These are phyloP conservation scores for Cephalopachus bancanus DNA, from an alignment of 2,797 vertebrate genomes.

Conservation along the genomic window DNA sequence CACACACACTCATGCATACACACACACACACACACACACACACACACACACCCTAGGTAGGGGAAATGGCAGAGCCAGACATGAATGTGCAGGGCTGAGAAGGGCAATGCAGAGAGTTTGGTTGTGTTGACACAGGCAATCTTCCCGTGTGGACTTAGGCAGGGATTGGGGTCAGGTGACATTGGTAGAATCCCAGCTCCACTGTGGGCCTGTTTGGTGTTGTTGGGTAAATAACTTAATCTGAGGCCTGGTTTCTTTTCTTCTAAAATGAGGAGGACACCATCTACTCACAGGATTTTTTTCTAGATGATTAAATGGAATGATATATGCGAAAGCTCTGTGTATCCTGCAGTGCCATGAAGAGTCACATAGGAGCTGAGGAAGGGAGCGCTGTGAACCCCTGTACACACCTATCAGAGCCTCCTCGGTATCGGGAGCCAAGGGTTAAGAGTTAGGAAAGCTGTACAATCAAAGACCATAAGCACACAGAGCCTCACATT, in stretches of 20 bases:
- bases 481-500: rapidly evolving
- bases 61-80: not conserved
- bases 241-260: constrained; percentile 53
- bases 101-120: constrained; percentile 38
- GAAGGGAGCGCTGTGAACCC: not conserved
- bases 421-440: not conserved
- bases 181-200: not conserved
- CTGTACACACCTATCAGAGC: not conserved
- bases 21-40: not conserved
- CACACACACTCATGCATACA: not conserved
- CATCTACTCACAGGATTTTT: not conserved
- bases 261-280: constrained; percentile 58
- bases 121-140: rapidly evolving
- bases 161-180: not conserved
- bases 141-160: rapidly evolving
- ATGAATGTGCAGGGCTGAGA: not conserved
- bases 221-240: constrained; percentile 46
- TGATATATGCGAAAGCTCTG: not conserved
- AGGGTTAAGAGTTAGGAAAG: not conserved
- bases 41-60: too few relatives aligned
- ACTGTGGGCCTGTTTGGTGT: not conserved
- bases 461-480: not conserved
- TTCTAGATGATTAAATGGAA: constrained; percentile 54
- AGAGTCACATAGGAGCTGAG: not conserved
- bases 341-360: not conserved